Base-by-base conservation (phyloP, 92 coral and sea anemone species). In the Phenganax subtilis region DNA sequence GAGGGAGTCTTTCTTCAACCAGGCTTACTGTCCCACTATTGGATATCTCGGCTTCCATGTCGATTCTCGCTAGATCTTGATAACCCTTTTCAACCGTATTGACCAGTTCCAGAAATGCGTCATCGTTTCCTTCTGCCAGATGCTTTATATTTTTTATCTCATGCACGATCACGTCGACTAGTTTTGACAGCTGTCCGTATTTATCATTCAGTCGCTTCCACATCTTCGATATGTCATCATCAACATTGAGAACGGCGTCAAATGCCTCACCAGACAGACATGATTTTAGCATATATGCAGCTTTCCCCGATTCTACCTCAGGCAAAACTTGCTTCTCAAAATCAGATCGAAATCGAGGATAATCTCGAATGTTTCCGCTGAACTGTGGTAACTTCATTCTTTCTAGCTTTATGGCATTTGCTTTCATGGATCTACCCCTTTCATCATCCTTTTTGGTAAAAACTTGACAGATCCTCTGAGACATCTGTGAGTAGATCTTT, bases 291-390 rank as follows among this genome's bases (percentile, higher is more conserved):
- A 77, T 59, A 71, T 70, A 77, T 27, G 93, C 80, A 25, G 87
- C 93, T 51, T 67, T 85, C 10, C 71, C 87, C 28, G 75, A 77
- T 16, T 85, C 83, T 12, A 85, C 17, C 27, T 81, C 70, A 20
- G 87, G 93, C 82, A 85, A 60, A 75, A 87, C 87, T 68, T 90
- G 87, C 20, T 82, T 61, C 52, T 90, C 81, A 71, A 87, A 90
- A 62, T 87, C 89, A 6, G 64, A 66, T 78, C 84, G 76, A 76
- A 85, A 85, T 55, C 75, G 80, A 10, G 90, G 87, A 63, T 85
- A 85, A 17, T 90, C 84, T 77, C 89, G 81, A 64, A 87, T 63
- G 25, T 87, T 76, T 47, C 88, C 92, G 69, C 85, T 71, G 71
- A 89, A 89, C n/a, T 56, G 56, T 12, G 90, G 88, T 78, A 89